phyloP scores from a whole-genome alignment of 2,113 vertebrate species.

The Oxyruncus cristatus region DNA sequence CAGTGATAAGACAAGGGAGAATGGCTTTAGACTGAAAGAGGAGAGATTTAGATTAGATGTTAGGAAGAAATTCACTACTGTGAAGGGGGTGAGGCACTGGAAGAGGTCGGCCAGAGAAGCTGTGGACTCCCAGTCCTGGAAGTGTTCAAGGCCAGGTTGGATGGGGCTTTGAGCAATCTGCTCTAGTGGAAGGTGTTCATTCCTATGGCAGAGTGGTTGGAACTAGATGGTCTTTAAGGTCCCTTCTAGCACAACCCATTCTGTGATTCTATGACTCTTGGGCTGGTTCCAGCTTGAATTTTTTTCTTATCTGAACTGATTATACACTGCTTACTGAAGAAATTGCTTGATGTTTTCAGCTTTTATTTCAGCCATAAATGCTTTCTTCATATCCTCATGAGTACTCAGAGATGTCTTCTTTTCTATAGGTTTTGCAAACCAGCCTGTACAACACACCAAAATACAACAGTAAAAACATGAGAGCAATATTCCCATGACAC shows the following conservation, averaged over 20 bases:
- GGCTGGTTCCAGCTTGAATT: not conserved
- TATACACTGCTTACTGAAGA: slow-evolving; percentile 79
- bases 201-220: not conserved
- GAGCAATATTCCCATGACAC: not conserved
- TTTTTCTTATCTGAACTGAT: not conserved
- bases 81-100: not conserved
- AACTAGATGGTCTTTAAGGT: not conserved
- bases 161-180: not conserved
- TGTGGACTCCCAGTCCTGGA: not conserved
- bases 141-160: not conserved
- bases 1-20: not conserved
- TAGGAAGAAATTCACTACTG: not conserved
- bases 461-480: not conserved
- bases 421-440: slow-evolving; percentile 80
- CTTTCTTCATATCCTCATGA: slow-evolving; percentile 63
- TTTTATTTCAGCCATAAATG: slow-evolving; percentile 87
- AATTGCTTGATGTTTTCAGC: slow-evolving; percentile 85
- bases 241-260: not conserved
- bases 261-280: not conserved
- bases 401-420: not conserved
- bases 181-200: not conserved
- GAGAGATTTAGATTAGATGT: not conserved
- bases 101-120: not conserved
- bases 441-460: slow-evolving; percentile 76
- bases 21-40: not conserved